phyloP scores from a whole-genome alignment of 2,888 invertebrate genomes.

The Parnassius smintheus region DNA sequence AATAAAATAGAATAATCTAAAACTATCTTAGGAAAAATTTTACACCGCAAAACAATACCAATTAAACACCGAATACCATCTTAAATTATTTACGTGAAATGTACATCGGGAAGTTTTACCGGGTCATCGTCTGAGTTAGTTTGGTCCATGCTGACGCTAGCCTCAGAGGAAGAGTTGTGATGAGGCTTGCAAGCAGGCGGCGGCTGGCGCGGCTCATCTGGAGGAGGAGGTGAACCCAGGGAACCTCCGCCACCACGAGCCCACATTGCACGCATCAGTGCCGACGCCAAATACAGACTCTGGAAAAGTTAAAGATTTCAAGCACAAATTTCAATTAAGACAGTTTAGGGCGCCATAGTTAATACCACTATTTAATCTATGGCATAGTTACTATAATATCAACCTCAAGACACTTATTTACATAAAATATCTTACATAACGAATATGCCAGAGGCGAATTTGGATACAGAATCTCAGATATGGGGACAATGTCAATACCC shows the following conservation, averaged over 20 bases:
- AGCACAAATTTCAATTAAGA: too few relatives aligned
- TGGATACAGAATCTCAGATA: too few relatives aligned
- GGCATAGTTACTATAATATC: too few relatives aligned
- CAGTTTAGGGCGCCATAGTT: too few relatives aligned
- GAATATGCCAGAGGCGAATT: too few relatives aligned
- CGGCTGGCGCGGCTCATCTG: constrained; percentile 74
- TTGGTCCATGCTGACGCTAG: constrained; percentile 89
- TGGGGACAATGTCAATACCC: too few relatives aligned
- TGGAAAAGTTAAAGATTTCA: constrained; percentile 46
- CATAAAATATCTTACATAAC: too few relatives aligned
- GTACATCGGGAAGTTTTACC: constrained; percentile 42
- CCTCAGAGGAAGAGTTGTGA: constrained; percentile 86
- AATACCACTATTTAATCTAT: too few relatives aligned
- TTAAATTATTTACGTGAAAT: not conserved
- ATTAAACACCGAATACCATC: not conserved
- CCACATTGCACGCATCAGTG: constrained; percentile 95
- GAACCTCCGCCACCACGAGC: constrained; percentile 83
- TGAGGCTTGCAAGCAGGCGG: constrained; percentile 70
- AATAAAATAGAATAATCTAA: not conserved
- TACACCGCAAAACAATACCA: not conserved
- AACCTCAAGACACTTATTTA: too few relatives aligned
- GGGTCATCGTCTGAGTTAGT: constrained; percentile 90
- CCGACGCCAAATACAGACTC: constrained; percentile 94
- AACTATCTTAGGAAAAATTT: not conserved
- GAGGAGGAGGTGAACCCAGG: constrained; percentile 59